Percentiles rank a stretch among this genome's conserved stretches.
These are phyloP conservation scores for Lithophane leautieri DNA, from an alignment of 2,888 invertebrate species.

Conservation along the genomic window DNA sequence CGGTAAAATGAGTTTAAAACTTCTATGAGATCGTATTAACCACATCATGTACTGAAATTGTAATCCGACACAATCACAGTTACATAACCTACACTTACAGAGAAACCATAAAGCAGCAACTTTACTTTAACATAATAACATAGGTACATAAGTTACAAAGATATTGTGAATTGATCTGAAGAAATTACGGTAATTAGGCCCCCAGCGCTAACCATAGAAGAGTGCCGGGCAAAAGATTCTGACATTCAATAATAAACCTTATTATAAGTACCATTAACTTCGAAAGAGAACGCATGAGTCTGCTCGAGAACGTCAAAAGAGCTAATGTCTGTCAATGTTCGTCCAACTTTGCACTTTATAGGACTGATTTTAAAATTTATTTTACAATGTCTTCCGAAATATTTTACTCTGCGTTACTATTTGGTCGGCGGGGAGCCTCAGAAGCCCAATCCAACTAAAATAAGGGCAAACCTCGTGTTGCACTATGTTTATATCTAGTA, in stretches of 20 bases:
- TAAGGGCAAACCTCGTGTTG: not conserved
- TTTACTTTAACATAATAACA: constrained; percentile 25
- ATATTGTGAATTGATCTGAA: not conserved
- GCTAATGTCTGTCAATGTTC: not conserved
- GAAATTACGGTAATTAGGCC: not conserved
- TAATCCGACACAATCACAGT: constrained; percentile 68
- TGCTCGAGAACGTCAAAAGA: not conserved
- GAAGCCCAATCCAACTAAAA: not conserved
- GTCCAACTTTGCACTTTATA: not conserved
- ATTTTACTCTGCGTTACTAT: not conserved
- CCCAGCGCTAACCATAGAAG: not conserved
- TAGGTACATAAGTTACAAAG: constrained; percentile 18
- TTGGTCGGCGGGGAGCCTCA: not conserved
- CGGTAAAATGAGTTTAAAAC: constrained; percentile 10
- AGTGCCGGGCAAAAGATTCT: not conserved
- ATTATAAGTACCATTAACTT: not conserved
- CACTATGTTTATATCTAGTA: not conserved
- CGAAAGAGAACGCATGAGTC: not conserved
- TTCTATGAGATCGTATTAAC: constrained; percentile 41
- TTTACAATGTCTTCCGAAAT: not conserved
- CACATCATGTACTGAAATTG: constrained; percentile 59
- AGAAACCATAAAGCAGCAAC: constrained; percentile 44
- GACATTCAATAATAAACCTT: not conserved
- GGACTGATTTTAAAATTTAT: not conserved
- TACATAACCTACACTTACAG: constrained; percentile 51